Percentiles rank a stretch among this genome's conserved stretches.
Evolutionary conservation across 2,113 vertebrate species (phyloP).

Genomic region (Eudyptes chrysolophus): DNA sequence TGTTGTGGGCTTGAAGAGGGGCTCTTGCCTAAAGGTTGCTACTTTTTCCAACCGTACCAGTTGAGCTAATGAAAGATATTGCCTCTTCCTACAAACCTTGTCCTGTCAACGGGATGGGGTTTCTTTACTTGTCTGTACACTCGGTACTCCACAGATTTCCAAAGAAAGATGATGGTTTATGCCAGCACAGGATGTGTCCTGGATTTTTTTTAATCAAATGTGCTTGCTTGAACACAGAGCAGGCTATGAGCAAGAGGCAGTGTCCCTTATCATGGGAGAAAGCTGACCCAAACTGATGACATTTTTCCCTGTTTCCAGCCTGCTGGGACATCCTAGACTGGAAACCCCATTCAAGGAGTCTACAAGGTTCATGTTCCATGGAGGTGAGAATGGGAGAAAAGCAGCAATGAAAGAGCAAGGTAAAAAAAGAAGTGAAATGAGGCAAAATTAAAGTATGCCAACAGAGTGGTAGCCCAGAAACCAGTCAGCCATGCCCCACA

Average conservation of each 20-base stretch:
- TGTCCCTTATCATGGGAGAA: neutral
- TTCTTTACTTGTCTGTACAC: neutral
- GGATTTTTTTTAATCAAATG: too few species aligned
- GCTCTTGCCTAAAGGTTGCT: neutral
- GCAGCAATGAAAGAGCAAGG: neutral
- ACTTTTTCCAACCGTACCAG: neutral
- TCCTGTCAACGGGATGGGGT: neutral
- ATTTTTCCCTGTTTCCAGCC: neutral
- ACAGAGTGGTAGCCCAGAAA: neutral
- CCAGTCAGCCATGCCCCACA: fast-evolving
- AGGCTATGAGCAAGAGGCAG: neutral
- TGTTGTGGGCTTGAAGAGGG: neutral
- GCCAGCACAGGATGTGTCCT: neutral
- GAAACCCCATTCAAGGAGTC: neutral
- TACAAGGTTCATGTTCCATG: neutral
- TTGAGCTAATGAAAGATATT: neutral
- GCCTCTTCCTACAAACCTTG: neutral
- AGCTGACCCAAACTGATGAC: neutral
- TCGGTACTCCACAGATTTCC: neutral
- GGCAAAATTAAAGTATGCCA: neutral
- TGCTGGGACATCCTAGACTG: neutral
- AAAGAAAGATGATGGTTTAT: neutral
- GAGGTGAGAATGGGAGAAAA: neutral
- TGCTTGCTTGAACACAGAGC: neutral
- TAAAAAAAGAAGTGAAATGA: neutral